A percentile compares a stretch with the other conserved stretches of the same genome.
These are phyloP conservation scores for Gouania willdenowi DNA, from an alignment of 2,797 vertebrate genomes.

Conservation along the genomic window DNA sequence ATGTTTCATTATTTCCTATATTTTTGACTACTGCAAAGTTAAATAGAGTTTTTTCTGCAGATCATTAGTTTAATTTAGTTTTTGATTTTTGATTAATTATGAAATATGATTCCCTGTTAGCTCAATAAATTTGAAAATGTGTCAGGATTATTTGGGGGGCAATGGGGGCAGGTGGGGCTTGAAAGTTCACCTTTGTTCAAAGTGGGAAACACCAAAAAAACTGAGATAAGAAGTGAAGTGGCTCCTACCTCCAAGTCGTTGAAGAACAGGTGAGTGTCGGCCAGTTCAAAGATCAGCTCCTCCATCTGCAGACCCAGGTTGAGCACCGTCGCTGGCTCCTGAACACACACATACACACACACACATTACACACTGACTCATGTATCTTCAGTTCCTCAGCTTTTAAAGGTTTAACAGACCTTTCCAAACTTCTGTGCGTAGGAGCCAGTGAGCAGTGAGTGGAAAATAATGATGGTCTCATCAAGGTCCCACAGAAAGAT, in stretches of 20 bases:
- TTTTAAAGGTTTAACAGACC: constrained; percentile 67
- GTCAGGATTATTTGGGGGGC: too few species aligned
- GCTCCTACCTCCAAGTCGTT: constrained; percentile 98
- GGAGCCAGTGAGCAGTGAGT: constrained; percentile 95
- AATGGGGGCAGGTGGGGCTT: too few species aligned
- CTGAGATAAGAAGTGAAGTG: too few species aligned
- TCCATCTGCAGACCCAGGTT: constrained; percentile 96
- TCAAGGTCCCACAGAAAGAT: constrained; percentile 98
- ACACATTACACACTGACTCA: neutral
- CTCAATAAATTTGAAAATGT: too few species aligned
- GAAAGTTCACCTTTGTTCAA: too few species aligned
- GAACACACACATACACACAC: neutral
- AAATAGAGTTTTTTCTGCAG: too few species aligned
- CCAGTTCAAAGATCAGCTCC: constrained; percentile 98
- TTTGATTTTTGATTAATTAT: too few species aligned
- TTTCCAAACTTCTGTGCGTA: constrained; percentile 97
- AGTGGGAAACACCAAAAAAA: too few species aligned
- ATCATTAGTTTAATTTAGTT: too few species aligned
- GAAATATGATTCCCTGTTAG: too few species aligned
- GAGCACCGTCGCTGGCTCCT: constrained; percentile 92
- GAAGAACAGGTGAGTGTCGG: constrained; percentile 98
- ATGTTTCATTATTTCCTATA: too few species aligned
- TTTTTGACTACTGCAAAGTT: too few species aligned
- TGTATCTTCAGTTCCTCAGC: neutral
- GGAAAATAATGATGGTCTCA: constrained; percentile 98